A percentile compares a stretch with the other conserved stretches of the same genome.
Conservation (phyloP, 2,888 invertebrate species). For the Sisyra terminalis region DNA sequence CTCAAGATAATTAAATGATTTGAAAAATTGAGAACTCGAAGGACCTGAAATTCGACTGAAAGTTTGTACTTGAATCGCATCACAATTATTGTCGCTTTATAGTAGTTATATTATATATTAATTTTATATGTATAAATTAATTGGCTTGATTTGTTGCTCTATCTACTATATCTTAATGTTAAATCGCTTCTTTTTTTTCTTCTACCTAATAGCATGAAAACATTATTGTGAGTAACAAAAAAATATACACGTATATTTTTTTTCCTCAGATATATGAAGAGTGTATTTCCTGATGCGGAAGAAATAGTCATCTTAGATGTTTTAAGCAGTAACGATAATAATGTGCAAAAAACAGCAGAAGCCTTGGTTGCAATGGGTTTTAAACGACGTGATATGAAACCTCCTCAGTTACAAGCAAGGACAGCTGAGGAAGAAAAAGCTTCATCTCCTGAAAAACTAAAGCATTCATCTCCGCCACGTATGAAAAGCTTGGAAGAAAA, state of each 20-base stretch:
- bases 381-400: conserved; percentile 52
- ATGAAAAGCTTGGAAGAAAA: conserved; percentile 55
- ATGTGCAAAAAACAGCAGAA: conserved; percentile 77
- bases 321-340: conserved; percentile 72
- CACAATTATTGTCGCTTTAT: no score
- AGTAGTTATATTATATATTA: no score
- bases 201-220: no score
- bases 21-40: no score
- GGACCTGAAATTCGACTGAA: no score
- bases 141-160: no score
- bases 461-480: conserved; percentile 37
- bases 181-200: no score
- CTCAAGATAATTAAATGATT: no score
- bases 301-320: conserved; percentile 74
- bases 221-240: no score
- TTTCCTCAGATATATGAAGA: conserved; percentile 64
- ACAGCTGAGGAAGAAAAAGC: conserved; percentile 24
- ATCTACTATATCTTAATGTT: no score
- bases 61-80: no score
- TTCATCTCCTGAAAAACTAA: conserved; percentile 12
- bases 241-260: not conserved
- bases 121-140: no score
- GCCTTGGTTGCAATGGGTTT: conserved; percentile 67
- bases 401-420: conserved; percentile 32
- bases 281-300: conserved; percentile 78